Evolutionary conservation across 2,797 vertebrate species (phyloP).

Genomic region (Varecia variegata): DNA sequence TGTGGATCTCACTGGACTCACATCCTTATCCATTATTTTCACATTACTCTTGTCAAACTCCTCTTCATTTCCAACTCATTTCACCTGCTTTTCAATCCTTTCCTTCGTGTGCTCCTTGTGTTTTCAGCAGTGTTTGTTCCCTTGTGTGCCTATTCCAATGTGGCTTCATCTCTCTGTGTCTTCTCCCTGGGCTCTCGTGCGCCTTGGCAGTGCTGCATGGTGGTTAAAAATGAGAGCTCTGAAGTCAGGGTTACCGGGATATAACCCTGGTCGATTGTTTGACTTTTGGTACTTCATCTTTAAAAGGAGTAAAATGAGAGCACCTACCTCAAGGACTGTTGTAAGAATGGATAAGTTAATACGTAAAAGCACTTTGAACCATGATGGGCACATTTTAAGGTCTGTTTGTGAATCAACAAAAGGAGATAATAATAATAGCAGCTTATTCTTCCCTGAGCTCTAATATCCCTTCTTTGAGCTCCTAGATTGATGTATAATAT

Average conservation of each 20-base stretch:
- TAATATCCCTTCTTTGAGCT: constrained; percentile 15
- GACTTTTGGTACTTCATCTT: not conserved
- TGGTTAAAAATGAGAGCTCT: not conserved
- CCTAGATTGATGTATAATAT: not conserved
- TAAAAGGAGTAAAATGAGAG: not conserved
- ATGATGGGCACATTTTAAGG: not conserved
- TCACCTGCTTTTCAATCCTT: not conserved
- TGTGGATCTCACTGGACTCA: not conserved
- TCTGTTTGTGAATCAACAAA: constrained; percentile 4
- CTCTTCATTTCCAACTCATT: not conserved
- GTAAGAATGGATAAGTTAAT: not conserved
- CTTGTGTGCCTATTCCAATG: not conserved
- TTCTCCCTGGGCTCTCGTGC: not conserved
- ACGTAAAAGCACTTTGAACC: not conserved
- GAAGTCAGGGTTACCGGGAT: not conserved
- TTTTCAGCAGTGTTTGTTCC: not conserved
- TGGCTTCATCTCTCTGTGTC: not conserved
- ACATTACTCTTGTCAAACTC: not conserved
- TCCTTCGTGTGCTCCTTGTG: not conserved
- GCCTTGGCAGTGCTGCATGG: too few species aligned
- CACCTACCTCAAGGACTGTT: not conserved
- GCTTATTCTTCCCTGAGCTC: not conserved
- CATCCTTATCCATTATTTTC: not conserved
- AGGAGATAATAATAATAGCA: not conserved
- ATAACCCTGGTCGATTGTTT: not conserved